phyloP scores from a whole-genome alignment of 2,113 vertebrate species.

The Meles meles region DNA sequence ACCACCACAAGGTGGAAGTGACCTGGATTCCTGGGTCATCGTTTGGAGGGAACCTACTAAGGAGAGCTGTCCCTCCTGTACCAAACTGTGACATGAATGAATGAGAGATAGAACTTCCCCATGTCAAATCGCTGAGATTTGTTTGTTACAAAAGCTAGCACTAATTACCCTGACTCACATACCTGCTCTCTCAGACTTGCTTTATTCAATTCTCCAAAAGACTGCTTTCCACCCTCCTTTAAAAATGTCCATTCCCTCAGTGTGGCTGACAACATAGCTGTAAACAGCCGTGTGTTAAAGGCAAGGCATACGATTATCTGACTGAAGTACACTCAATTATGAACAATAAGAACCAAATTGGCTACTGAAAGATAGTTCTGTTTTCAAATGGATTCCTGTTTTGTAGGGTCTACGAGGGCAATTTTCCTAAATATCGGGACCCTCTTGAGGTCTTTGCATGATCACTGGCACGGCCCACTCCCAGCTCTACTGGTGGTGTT shows the following conservation, averaged over 20 bases:
- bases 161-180: not conserved
- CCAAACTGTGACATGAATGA: not conserved
- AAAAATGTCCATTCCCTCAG: conserved; percentile 8
- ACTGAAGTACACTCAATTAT: conserved; percentile 25
- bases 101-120: not conserved
- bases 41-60: not conserved
- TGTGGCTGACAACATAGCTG: not conserved
- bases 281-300: conserved; percentile 24
- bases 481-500: not conserved
- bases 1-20: not conserved
- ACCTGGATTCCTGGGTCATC: not conserved
- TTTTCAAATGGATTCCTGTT: conserved; percentile 22
- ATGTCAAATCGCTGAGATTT: not conserved
- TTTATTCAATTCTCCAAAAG: conserved; percentile 12
- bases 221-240: not conserved
- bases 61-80: not conserved
- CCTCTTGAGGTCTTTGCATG: not conserved
- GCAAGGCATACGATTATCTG: not conserved
- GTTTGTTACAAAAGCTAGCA: not conserved
- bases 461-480: not conserved
- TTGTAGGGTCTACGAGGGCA: not conserved
- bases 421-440: not conserved
- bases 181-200: not conserved
- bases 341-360: not conserved
- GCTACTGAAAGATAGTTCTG: conserved; percentile 7